Conservation (phyloP, 2,113 vertebrate species). For the Labeo catla region DNA sequence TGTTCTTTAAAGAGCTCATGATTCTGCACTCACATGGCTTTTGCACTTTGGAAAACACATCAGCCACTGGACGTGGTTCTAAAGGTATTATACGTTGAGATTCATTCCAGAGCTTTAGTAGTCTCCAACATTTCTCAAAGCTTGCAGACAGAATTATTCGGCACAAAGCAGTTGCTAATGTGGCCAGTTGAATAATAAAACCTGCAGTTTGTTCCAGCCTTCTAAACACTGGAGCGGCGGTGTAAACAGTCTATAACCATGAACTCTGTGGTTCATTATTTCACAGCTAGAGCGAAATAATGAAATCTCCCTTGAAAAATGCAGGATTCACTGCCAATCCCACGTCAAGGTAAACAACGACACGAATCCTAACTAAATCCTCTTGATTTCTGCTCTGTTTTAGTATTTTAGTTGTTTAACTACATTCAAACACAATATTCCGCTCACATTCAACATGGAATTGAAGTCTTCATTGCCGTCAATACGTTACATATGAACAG, state of each 20-base stretch:
- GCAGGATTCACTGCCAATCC: background rate
- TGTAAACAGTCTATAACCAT: constrained; percentile 11
- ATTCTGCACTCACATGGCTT: background rate
- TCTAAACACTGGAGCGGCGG: background rate
- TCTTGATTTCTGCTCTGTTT: background rate
- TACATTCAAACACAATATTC: background rate
- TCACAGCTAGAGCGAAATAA: background rate
- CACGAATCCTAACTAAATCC: background rate
- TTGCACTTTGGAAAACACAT: background rate
- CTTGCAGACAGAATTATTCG: background rate
- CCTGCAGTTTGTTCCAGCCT: constrained; percentile 12
- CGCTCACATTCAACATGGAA: background rate
- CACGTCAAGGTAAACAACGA: background rate
- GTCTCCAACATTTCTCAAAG: background rate
- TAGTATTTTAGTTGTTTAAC: background rate
- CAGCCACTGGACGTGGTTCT: background rate
- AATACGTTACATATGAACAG: constrained; percentile 12
- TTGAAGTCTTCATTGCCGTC: background rate
- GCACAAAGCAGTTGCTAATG: constrained; percentile 14
- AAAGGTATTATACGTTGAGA: background rate
- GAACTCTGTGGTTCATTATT: constrained; percentile 4
- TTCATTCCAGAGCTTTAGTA: background rate
- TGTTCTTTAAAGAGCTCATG: background rate
- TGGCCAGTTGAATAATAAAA: constrained; percentile 11
- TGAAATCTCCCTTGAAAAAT: constrained; percentile 16